These are phyloP conservation scores for Anabas testudineus DNA, from an alignment of 2,797 vertebrate species.

Conservation along the genomic window DNA sequence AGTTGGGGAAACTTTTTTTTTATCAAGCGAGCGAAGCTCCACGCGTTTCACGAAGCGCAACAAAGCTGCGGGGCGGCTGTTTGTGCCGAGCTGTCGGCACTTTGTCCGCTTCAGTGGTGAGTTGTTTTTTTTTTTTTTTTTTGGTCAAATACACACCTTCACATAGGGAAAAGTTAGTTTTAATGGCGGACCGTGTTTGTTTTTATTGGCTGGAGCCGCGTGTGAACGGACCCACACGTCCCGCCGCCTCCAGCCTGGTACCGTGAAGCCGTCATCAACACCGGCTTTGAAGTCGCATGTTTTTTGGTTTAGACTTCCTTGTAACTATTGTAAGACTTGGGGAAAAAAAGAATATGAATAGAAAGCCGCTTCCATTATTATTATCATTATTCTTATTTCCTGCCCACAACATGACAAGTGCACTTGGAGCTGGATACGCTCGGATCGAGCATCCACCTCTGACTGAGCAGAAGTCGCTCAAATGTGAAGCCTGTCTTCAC, in stretches of 20 bases:
- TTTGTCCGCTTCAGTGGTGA: background rate
- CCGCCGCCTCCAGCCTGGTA: constrained; percentile 28
- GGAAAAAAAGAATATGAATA: no score
- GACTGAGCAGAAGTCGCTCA: constrained; percentile 34
- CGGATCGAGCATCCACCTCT: constrained; percentile 18
- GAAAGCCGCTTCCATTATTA: no score
- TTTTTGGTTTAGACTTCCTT: background rate
- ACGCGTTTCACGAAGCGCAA: constrained; percentile 4
- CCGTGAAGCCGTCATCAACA: constrained; percentile 10
- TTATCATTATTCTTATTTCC: constrained; percentile 15
- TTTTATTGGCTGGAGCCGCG: constrained; percentile 15
- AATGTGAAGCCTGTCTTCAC: constrained; percentile 25
- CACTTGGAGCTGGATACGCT: constrained; percentile 29
- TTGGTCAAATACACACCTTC: rapidly evolving
- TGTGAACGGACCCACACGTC: constrained; percentile 32
- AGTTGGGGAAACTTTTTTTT: constrained; percentile 25
- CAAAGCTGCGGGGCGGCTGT: background rate
- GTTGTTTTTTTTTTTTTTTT: no score
- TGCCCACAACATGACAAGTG: constrained; percentile 30
- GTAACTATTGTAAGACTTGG: background rate
- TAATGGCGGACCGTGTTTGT: constrained; percentile 1
- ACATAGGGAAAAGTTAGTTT: background rate
- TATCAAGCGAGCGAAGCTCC: constrained; percentile 9
- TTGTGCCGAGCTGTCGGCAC: background rate
- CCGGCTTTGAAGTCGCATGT: constrained; percentile 22